Conservation (phyloP, 2,888 invertebrate genomes). For the Beris chalybata region DNA sequence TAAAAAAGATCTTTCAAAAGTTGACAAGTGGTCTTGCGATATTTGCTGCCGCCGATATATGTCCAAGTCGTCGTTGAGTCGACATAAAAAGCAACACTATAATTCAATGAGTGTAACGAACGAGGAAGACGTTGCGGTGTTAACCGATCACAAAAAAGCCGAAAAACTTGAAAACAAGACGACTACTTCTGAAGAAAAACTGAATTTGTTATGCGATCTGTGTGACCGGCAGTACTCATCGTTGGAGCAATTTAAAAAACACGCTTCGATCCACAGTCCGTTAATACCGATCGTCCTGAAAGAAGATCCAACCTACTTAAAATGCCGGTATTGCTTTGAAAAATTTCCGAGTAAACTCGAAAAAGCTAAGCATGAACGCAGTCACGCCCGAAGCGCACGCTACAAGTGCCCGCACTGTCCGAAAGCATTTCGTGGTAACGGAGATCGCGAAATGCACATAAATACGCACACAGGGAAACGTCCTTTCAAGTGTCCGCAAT, state of each 20-base stretch:
- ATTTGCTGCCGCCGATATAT: not conserved
- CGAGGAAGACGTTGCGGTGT: not conserved
- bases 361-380: conserved; percentile 35
- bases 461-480: conserved; percentile 38
- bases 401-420: conserved; percentile 37
- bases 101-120: not conserved
- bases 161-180: not conserved
- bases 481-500: conserved; percentile 39
- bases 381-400: conserved; percentile 20
- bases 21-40: not conserved
- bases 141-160: not conserved
- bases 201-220: conserved; percentile 2
- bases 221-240: conserved; percentile 5
- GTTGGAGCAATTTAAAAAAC: not conserved
- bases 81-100: not conserved
- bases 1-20: not conserved
- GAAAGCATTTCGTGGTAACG: conserved; percentile 40
- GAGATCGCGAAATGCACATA: conserved; percentile 37
- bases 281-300: not conserved
- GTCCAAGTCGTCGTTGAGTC: not conserved
- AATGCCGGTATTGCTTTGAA: conserved; percentile 37
- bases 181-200: not conserved
- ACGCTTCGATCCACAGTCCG: not conserved
- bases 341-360: conserved; percentile 35
- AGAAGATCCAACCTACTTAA: conserved; percentile 25